Base-by-base conservation (phyloP, 1,140 invertebrate genomes). In the Diabrotica virgifera region DNA sequence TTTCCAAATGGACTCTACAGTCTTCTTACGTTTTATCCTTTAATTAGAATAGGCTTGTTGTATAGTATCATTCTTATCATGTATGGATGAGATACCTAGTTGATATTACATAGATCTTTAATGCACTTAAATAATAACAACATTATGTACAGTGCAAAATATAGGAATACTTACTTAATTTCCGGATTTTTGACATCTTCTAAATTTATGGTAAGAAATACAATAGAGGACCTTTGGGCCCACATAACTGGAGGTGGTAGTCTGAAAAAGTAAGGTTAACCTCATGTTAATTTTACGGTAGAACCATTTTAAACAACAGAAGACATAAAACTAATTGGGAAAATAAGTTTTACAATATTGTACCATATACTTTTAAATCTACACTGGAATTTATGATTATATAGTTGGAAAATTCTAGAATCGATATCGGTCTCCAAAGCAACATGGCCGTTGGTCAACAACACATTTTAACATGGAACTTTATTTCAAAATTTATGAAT, bases 181-280 rank as follows among this genome's bases (percentile, higher is more conserved):
- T 87, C 85, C 66, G 94, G 93, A 77, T 94, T 86, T 81, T 91
- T 90, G 79, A 91, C 94, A 75, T 93, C 91, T 85, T 96, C 94
- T 69, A 97, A 81, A 78, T 91, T 91, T 74, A 97, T 88, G 54
- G 93, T 97, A 58, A 97, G 80, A 79, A 88, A 96, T 51, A 98
- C 80, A 70, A 88, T 80, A 71, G 87, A 85, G 74, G 84, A 88
- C 75, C 91, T 86, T 80, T 98, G 95, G 13, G 95, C 96, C 96
- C 95, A 98, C 75, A 90, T 87, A 51, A 96, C 89, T 54, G 91
- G 87, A 46, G 95, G 94, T 67, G 91, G 90, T 61, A 70, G 66
- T 72, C 46, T 56, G 10, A 67, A 70, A 72, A 69, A 67, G 70
- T 72, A 65, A 73, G 72, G 72, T 73, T 73, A 72, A 61, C 5